Base-by-base conservation (phyloP, 1,140 invertebrate species). In the Ostrea edulis region DNA sequence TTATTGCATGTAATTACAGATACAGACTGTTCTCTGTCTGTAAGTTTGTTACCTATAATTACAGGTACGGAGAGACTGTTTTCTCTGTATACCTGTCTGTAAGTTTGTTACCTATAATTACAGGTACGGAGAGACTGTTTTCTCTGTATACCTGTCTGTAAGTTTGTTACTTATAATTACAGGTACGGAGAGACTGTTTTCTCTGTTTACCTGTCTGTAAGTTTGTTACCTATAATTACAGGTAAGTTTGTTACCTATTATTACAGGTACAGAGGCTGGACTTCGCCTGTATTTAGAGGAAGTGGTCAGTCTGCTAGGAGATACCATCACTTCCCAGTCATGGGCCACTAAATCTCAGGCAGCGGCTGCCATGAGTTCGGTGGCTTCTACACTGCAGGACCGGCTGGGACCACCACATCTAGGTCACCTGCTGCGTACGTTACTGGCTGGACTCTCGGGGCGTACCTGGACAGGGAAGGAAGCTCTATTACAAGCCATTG, bases 391-490 rank as follows among this genome's bases (percentile, higher is more conserved):
- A 92, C 93, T 98, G 29, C 96, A 97, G 0, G 92, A 95, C 7
- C 96, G 96, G 12, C 95, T 98, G 77, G 96, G 96, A n/a, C 95
- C 96, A 14, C 95, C 96, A 8, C 96, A 97, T 86, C 95, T 97
- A 52, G 96, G 96, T 90, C 95, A 94, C 20, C 95, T 98, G 12
- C 94, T 98, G 2, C 96, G 95, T 52, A 96, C 97, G 81, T 93
- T 98, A 53, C 94, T 97, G 0, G 96, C 95, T 84, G 97, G 97
- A 2, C 95, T 98, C n/a, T 96, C 96, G 86, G 98, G 98, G 8
- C 96, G 97, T 92, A 98, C 97, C 0, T 99, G 97, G 96, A 96
- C 97, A 90, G 98, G 98, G 22, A 99, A 99, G 92, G 97, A 98
- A 91, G 96, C 96, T 86, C 93, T 98, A 9, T 92, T 98, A 7